These are phyloP conservation scores for Argya squamiceps DNA, from an alignment of 2,797 vertebrate species.

Conservation along the genomic window DNA sequence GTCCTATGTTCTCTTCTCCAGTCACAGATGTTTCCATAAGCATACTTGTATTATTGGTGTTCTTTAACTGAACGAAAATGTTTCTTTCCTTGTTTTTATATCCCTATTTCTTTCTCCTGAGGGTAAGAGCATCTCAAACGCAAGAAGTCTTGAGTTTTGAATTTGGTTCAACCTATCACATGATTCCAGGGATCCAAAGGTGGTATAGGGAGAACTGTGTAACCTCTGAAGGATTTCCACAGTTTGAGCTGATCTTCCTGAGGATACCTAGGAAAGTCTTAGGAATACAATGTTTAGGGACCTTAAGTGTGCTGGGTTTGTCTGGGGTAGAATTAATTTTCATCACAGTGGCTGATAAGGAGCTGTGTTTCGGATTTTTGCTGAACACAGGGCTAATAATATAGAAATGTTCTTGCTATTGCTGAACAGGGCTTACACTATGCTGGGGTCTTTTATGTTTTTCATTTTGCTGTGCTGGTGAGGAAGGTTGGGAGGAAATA, in stretches of 20 bases:
- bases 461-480: neutral
- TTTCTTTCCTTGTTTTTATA: neutral
- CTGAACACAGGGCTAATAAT: neutral
- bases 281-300: neutral
- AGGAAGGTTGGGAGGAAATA: neutral
- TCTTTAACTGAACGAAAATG: neutral
- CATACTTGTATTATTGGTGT: neutral
- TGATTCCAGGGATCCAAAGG: neutral
- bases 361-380: neutral
- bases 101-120: neutral
- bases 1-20: neutral
- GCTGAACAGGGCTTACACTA: neutral
- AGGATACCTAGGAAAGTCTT: neutral
- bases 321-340: neutral
- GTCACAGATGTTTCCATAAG: neutral
- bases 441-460: neutral
- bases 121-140: neutral
- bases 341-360: too few relatives aligned
- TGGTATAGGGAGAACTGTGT: rapidly evolving
- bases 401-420: neutral
- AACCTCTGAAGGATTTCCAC: neutral
- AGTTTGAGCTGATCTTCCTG: neutral
- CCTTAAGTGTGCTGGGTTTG: neutral
- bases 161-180: neutral
- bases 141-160: neutral